Evolutionary conservation across 2,888 invertebrate genomes (phyloP).

Genomic region (Agelastica alni): DNA sequence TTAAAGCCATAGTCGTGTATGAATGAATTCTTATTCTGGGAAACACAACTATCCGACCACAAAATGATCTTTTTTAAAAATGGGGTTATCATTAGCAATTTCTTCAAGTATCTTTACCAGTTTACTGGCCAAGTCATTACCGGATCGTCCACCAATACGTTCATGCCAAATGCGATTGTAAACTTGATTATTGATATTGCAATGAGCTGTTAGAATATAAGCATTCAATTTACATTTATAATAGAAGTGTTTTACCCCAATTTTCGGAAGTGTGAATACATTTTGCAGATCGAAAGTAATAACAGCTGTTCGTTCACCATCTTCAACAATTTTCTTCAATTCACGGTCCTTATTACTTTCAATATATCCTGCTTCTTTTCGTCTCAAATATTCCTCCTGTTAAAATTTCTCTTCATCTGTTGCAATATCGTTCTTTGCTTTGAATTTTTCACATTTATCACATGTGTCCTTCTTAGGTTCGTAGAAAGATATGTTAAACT

Average conservation of each 20-base stretch:
- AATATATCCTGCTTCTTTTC: constrained; percentile 9
- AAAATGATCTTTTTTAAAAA: constrained; percentile 8
- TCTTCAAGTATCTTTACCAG: constrained; percentile 11
- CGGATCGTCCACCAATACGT: constrained; percentile 7
- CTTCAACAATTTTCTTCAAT: not conserved
- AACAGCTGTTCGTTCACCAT: not conserved
- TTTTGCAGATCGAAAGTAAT: constrained; percentile 18
- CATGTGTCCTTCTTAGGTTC: constrained; percentile 25
- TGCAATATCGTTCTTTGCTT: not conserved
- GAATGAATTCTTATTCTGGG: constrained; percentile 3
- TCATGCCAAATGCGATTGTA: constrained; percentile 16
- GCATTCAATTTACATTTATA: constrained; percentile 15
- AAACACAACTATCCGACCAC: constrained; percentile 13
- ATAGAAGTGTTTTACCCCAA: constrained; percentile 6
- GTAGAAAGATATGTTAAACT: no score
- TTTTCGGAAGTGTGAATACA: constrained; percentile 14
- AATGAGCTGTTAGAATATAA: constrained; percentile 18
- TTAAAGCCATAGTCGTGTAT: no score
- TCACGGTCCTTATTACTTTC: no score
- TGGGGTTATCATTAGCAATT: not conserved
- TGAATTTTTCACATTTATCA: constrained; percentile 20
- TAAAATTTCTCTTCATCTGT: not conserved
- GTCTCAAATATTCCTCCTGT: constrained; percentile 4
- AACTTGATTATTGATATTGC: constrained; percentile 11
- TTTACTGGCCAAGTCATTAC: constrained; percentile 12